phyloP scores from a whole-genome alignment of 2,113 vertebrate species.

The Oplegnathus fasciatus region DNA sequence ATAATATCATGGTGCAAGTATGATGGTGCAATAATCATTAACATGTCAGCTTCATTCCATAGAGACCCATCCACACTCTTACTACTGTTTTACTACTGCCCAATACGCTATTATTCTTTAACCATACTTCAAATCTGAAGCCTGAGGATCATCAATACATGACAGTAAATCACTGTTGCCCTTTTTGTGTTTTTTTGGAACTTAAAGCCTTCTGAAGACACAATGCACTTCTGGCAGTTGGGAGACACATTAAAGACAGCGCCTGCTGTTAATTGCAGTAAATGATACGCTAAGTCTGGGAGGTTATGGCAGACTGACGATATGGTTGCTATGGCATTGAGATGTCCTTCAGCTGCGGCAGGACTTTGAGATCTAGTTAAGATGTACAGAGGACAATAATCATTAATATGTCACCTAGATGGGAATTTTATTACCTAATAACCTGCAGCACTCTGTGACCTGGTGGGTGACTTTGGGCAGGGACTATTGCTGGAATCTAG shows the following conservation, averaged over 20 bases:
- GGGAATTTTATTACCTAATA: conserved; percentile 59
- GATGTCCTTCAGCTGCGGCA: conserved; percentile 56
- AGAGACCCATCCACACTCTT: not conserved
- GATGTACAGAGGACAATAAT: conserved; percentile 49
- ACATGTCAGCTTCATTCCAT: conserved; percentile 35
- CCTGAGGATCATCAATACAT: not conserved
- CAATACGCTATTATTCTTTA: not conserved
- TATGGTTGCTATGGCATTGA: conserved; percentile 54
- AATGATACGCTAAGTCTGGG: conserved; percentile 19
- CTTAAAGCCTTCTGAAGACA: not conserved
- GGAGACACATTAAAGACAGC: conserved; percentile 10
- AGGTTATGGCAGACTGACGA: conserved; percentile 25
- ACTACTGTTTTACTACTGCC: conserved; percentile 16
- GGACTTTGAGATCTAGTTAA: conserved; percentile 78
- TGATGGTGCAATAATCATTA: conserved; percentile 71
- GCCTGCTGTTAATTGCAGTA: conserved; percentile 25
- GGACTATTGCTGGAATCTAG: not conserved
- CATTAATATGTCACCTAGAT: conserved; percentile 71
- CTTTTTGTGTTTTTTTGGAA: not conserved
- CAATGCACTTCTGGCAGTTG: not conserved
- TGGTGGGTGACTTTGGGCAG: conserved; percentile 30
- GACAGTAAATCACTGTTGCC: not conserved
- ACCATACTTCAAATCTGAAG: conserved; percentile 3
- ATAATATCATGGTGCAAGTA: conserved; percentile 42
- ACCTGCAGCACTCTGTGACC: conserved; percentile 28